A percentile compares a stretch with the other conserved stretches of the same genome.
These are phyloP conservation scores for Andinoacara biseriatus DNA, from an alignment of 2,113 vertebrate species.

Conservation along the genomic window DNA sequence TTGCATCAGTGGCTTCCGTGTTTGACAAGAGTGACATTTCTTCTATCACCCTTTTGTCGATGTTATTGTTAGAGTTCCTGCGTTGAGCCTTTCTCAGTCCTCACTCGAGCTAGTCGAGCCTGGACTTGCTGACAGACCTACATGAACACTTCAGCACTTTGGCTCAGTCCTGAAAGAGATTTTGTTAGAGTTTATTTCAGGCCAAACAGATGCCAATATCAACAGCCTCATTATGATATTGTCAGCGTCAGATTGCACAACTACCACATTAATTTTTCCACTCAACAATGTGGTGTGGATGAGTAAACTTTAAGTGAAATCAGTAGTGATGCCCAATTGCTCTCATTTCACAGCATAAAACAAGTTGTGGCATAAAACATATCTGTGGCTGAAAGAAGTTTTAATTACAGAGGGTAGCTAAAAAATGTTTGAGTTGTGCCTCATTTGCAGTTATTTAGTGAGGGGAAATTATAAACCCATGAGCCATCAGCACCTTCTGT, in stretches of 20 bases:
- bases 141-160: constrained; percentile 50
- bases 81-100: constrained; percentile 18
- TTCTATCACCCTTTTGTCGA: constrained; percentile 52
- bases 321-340: constrained; percentile 16
- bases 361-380: constrained; percentile 33
- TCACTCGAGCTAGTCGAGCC: constrained; percentile 33
- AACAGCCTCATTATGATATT: constrained; percentile 53
- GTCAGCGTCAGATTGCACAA: constrained; percentile 46
- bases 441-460: constrained; percentile 67
- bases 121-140: constrained; percentile 50
- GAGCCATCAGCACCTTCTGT: constrained; percentile 70
- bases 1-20: constrained; percentile 50
- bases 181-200: constrained; percentile 47
- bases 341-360: constrained; percentile 33
- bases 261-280: constrained; percentile 24
- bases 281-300: constrained; percentile 24
- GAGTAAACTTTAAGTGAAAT: constrained; percentile 20
- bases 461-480: constrained; percentile 64
- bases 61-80: constrained; percentile 59
- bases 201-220: constrained; percentile 57
- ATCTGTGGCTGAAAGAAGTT: constrained; percentile 57
- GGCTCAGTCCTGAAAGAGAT: constrained; percentile 30
- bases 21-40: constrained; percentile 66
- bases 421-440: constrained; percentile 71
- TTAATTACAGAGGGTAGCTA: constrained; percentile 67